Base-by-base conservation (phyloP, 2,888 invertebrate genomes). In the Drosophila peninsularis region DNA sequence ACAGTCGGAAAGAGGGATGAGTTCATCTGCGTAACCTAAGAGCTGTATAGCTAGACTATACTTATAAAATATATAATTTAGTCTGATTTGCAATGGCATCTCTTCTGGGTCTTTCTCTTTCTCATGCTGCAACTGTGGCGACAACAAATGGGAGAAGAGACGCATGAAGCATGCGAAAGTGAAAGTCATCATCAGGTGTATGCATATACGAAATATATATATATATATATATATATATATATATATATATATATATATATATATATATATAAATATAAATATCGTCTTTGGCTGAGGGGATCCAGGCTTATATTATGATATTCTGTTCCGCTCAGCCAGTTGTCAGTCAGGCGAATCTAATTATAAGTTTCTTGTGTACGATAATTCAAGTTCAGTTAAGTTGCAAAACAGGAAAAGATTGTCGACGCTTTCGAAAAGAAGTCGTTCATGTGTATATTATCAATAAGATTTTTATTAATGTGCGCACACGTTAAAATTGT, bases 161-260 rank as follows among this genome's bases (percentile, higher is more conserved):
- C 39, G 62, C 69, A 62, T 14, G 54, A 61, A 68, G 72, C 73
- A 55, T 64, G 63, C 68, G 62, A 75, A 75, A 75, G 75, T 71
- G 74, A 75, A 75, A 75, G 75, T 63, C 42, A 53, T 41, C 52
- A 13, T 13, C 39, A 69, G 65, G 61, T 71, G 70, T 74, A 71
- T 75, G 66, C 66, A 66, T 75, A 63, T 24, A 5, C 24, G 24
- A 24, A 3, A 41, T 11, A 7, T 14, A 24, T 44, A 1, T 24
- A n/a, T 44, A n/a, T 24, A 44, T 24, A 7, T 14, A 24, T 44
- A 1, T 24, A n/a, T 44, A n/a, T 24, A 44, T 24, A 41, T 11
- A 7, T 14, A 24, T 44, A 1, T 24, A n/a, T 44, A n/a, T 24
- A 44, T 24, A 41, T 11, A 7, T 14, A 24, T 44, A 1, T 24